Conservation (phyloP, 2,113 vertebrate genomes). For the Glaucidium brasilianum region DNA sequence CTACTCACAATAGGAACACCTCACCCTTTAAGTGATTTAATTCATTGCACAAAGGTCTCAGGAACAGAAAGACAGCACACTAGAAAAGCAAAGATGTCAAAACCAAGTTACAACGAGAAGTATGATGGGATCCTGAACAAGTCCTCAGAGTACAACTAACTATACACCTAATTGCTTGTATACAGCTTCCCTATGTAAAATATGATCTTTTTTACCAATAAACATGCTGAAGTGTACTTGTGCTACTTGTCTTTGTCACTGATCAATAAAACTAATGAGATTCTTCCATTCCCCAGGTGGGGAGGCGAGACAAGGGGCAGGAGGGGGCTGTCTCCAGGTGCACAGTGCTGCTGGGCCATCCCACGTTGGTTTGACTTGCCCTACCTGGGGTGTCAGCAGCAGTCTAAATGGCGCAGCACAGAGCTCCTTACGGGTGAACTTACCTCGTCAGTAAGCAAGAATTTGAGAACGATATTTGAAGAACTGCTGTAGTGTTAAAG, state of each 20-base stretch:
- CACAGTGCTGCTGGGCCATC: fast-evolving
- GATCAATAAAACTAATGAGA: background rate
- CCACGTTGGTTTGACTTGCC: no score
- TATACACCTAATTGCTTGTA: background rate
- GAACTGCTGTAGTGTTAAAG: background rate
- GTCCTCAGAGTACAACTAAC: background rate
- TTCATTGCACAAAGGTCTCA: background rate
- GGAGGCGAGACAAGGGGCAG: background rate
- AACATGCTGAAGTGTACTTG: background rate
- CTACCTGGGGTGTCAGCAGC: background rate
- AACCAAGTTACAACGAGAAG: background rate
- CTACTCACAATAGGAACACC: background rate
- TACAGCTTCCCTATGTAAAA: background rate
- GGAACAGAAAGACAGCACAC: background rate
- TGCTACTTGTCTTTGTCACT: background rate
- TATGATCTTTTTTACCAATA: background rate
- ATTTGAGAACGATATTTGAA: background rate
- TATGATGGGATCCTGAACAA: background rate
- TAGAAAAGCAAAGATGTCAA: background rate
- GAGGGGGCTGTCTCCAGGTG: background rate
- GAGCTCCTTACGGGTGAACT: background rate
- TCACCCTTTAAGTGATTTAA: background rate
- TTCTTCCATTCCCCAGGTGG: background rate
- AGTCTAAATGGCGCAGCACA: background rate
- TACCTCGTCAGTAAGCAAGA: background rate